Percentiles rank a stretch among this genome's conserved stretches.
Conservation (phyloP, 1,140 invertebrate genomes). For the Pseudomyrmex sp. region DNA sequence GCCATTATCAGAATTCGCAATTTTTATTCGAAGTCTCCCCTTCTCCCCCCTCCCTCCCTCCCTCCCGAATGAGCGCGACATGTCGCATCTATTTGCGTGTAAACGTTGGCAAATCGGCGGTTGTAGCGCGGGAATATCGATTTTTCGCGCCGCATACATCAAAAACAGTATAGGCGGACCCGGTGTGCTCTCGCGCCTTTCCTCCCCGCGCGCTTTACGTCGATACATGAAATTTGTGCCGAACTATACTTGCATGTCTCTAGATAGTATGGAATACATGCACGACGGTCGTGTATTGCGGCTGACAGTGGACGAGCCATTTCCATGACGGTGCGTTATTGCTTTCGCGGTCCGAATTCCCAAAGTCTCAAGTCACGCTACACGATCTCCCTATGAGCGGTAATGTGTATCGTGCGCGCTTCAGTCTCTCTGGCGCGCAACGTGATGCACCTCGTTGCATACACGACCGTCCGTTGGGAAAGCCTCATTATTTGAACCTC, state of each 20-base stretch:
- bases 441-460: slow-evolving; percentile 40
- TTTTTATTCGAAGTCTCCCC: slow-evolving; percentile 17
- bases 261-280: slow-evolving; percentile 16
- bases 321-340: slow-evolving; percentile 59
- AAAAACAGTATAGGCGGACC: not conserved
- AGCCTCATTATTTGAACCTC: slow-evolving; percentile 22
- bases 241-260: slow-evolving; percentile 7
- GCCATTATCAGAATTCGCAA: slow-evolving; percentile 33
- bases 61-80: not conserved
- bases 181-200: too few relatives aligned
- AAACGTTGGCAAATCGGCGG: slow-evolving; percentile 35
- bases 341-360: slow-evolving; percentile 61
- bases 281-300: slow-evolving; percentile 31
- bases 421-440: slow-evolving; percentile 13
- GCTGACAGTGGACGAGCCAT: slow-evolving; percentile 45
- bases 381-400: slow-evolving; percentile 49
- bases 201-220: not conserved
- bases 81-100: slow-evolving; percentile 38
- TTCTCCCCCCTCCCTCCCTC: too few relatives aligned
- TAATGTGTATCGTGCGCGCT: slow-evolving; percentile 38
- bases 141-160: slow-evolving; percentile 51
- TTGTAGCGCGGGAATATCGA: slow-evolving; percentile 28
- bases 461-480: slow-evolving; percentile 34
- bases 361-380: slow-evolving; percentile 63
- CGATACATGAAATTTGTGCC: slow-evolving; percentile 49